Conservation (phyloP, 2,113 vertebrate genomes). For the Oncorhynchus masou region DNA sequence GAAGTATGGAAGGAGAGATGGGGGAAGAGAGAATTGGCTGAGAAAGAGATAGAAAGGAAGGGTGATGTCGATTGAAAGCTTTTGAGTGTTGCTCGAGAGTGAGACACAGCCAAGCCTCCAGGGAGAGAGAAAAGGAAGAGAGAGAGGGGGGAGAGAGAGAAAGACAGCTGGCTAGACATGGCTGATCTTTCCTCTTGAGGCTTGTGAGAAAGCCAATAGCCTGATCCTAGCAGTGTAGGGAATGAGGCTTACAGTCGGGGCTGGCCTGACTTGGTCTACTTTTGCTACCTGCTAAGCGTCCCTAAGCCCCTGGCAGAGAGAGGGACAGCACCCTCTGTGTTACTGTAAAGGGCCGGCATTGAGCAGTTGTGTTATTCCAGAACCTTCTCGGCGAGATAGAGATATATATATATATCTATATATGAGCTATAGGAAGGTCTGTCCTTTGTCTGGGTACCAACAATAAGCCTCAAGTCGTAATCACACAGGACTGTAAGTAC, state of each 20-base stretch:
- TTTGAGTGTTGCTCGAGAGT: neutral
- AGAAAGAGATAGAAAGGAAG: neutral
- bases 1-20: neutral
- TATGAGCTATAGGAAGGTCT: no score
- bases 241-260: conserved; percentile 46
- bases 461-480: no score
- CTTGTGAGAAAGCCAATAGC: conserved; percentile 9
- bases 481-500: no score
- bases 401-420: no score
- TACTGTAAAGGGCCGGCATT: neutral
- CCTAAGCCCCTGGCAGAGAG: conserved; percentile 44
- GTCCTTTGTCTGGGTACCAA: no score
- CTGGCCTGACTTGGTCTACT: conserved; percentile 56
- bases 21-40: neutral
- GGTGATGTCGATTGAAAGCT: neutral
- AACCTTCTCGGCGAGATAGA: neutral
- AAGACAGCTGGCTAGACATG: conserved; percentile 4
- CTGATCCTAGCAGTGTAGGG: conserved; percentile 42
- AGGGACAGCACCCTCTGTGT: conserved; percentile 15
- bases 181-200: conserved; percentile 41
- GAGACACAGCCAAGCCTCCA: neutral
- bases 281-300: conserved; percentile 60
- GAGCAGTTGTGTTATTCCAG: neutral
- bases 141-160: no score
- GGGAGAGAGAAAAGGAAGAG: neutral